Percentiles rank a stretch among this genome's conserved stretches.
Evolutionary conservation across 2,113 vertebrate species (phyloP).

Genomic region (Mustela nigripes): DNA sequence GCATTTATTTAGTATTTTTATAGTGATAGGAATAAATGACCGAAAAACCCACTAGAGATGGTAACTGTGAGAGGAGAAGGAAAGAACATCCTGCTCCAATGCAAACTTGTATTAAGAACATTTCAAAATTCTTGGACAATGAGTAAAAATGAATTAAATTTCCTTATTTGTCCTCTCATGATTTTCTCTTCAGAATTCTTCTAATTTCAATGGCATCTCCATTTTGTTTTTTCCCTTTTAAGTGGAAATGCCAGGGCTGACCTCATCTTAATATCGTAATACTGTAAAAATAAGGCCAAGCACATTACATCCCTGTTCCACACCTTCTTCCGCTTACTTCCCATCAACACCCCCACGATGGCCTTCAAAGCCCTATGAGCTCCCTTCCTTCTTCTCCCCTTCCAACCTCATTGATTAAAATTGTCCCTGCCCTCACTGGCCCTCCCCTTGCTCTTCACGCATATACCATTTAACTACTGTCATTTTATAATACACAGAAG

Average conservation of each 20-base stretch:
- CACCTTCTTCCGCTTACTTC: not conserved
- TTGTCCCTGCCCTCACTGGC: not conserved
- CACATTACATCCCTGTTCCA: no score
- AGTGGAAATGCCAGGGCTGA: not conserved
- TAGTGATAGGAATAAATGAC: not conserved
- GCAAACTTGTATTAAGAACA: not conserved
- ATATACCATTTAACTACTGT: not conserved
- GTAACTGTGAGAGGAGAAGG: not conserved
- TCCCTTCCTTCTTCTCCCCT: no score
- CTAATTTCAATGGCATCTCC: not conserved
- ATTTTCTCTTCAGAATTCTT: conserved; percentile 2
- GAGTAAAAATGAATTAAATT: not conserved
- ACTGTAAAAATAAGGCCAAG: not conserved
- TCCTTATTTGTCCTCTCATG: not conserved
- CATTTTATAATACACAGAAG: not conserved
- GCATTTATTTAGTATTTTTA: not conserved
- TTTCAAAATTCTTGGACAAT: not conserved
- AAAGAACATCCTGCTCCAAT: not conserved
- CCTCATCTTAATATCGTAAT: not conserved
- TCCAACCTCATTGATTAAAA: not conserved
- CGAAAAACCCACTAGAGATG: not conserved
- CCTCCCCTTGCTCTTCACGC: not conserved
- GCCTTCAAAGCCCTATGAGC: not conserved
- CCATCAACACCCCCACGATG: fast-evolving
- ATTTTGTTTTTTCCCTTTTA: not conserved